Base-by-base conservation (phyloP, 2,113 vertebrate species). In the Ammodytes dubius region DNA sequence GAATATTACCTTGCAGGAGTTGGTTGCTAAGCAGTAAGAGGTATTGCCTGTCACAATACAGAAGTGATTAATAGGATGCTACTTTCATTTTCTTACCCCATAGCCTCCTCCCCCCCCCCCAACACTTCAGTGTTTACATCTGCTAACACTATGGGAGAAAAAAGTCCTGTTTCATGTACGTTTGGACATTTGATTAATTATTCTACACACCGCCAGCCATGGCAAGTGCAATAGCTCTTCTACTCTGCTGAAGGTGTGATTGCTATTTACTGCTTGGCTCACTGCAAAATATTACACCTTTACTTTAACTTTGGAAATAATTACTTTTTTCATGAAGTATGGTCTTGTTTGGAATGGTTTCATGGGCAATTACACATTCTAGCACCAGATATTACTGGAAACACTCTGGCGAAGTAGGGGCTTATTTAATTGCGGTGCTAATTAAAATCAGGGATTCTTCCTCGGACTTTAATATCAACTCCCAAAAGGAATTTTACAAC, bases 1-100 rank as follows among this genome's bases (percentile, higher is more conserved):
- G 49, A 27, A 82, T 74, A 14, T 74, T 83, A 79, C 82, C 88
- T 89, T 68, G 70, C 73, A 82, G 90, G 87, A 71, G 79, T 35
- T n/a, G 79, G 88, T 90, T 92, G 87, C 87, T 90, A 85, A 87
- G 83, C 87, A 87, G 71, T 82, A 59, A 67, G 83, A 83, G 76
- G 58, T 72, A 81, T 79, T 86, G 65, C 85, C 79, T 89, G 88
- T 89, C 87, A 88, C 73, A 70, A 69, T 64, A 79, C 82, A 66
- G 13, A 74, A 53, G 70, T 91, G 85, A 92, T 91, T 83, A 88
- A 90, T 84, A 87, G 63, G 71, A 86, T 68, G 59, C 59, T 39
- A 35, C 66, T 84, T 91, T 81, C 10, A 77, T 74, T 87, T 80
- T 27, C 2, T 73, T 71, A 45, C 56, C 83, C 63, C 19, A 17